Conservation (phyloP, 2,113 vertebrate species). For the Apus apus region DNA sequence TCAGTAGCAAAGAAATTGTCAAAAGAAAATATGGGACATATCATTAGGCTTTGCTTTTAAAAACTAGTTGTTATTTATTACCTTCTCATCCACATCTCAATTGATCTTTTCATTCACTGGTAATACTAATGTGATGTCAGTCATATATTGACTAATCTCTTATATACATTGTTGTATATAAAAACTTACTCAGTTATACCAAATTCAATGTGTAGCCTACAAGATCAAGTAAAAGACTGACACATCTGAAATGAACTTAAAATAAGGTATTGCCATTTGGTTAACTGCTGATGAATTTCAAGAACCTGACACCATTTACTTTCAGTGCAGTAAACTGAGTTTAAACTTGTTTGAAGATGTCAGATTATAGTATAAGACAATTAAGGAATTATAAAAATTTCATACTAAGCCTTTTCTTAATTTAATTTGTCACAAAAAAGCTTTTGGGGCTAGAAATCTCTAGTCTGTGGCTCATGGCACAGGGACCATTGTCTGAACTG, state of each 20-base stretch:
- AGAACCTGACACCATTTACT: background rate
- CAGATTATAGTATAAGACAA: background rate
- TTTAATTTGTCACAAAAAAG: background rate
- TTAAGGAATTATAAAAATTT: background rate
- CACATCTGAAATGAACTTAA: background rate
- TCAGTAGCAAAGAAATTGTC: background rate
- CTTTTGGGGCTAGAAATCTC: background rate
- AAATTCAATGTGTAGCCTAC: background rate
- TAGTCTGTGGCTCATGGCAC: background rate
- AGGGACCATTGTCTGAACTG: background rate
- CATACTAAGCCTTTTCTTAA: background rate
- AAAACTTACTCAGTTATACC: background rate
- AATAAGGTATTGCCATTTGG: background rate
- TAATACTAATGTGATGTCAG: fast-evolving
- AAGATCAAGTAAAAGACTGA: background rate
- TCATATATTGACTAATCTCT: background rate
- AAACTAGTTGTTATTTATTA: background rate
- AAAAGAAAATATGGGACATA: background rate
- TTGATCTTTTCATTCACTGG: background rate
- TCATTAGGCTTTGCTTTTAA: background rate
- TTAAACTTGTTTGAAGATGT: background rate
- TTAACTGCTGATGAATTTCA: background rate
- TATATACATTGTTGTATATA: background rate
- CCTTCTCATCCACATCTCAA: background rate
- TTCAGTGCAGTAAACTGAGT: background rate